Percentiles rank a stretch among this genome's conserved stretches.
phyloP scores from a whole-genome alignment of 2,888 invertebrate species.

The Ichneumon xanthorius region DNA sequence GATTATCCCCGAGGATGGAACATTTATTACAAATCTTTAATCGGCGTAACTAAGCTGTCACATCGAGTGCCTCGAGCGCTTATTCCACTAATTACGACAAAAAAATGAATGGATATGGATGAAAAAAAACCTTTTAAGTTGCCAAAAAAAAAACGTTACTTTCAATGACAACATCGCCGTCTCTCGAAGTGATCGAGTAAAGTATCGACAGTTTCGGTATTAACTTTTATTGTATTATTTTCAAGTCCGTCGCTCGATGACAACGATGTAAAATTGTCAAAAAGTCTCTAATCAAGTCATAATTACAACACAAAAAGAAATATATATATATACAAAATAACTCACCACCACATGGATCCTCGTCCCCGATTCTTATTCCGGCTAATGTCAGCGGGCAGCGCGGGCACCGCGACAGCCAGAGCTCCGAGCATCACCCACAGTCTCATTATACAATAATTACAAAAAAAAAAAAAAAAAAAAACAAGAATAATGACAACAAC shows the following conservation, averaged over 20 bases:
- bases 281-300: neutral
- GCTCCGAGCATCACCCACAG: conserved; percentile 83
- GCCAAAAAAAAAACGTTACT: too few species aligned
- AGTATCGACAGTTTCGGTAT: neutral
- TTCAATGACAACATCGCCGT: too few species aligned
- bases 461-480: neutral
- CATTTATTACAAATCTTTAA: too few species aligned
- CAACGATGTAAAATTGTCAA: neutral
- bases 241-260: neutral
- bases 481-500: conserved; percentile 15
- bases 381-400: conserved; percentile 82
- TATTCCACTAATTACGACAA: too few species aligned
- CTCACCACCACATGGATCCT: conserved; percentile 97
- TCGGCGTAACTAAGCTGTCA: too few species aligned
- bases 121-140: too few species aligned
- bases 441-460: conserved; percentile 73
- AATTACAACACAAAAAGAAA: neutral
- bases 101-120: too few species aligned
- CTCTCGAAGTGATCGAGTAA: too few species aligned
- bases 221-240: neutral
- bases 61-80: too few species aligned
- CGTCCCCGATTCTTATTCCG: conserved; percentile 90
- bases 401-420: conserved; percentile 86
- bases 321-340: conserved; percentile 69
- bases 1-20: too few species aligned